A percentile compares a stretch with the other conserved stretches of the same genome.
phyloP scores from a whole-genome alignment of 2,797 vertebrate genomes.

The Gymnopithys bicolor region DNA sequence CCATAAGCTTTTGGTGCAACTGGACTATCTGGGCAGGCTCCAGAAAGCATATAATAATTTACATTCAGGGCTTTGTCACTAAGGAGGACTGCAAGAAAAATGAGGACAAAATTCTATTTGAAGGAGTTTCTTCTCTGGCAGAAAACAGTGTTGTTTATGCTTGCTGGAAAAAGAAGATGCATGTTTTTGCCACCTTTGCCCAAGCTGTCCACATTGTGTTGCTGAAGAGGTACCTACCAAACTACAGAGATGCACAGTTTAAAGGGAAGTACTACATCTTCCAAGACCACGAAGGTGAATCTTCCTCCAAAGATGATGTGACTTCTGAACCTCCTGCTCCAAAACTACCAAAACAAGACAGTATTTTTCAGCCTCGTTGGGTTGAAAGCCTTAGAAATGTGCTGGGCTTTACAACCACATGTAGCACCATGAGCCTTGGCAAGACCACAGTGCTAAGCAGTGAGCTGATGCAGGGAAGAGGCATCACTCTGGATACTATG shows the following conservation, averaged over 20 bases:
- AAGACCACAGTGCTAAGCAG: accelerated
- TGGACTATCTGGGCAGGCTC: constrained; percentile 68
- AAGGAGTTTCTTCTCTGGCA: constrained; percentile 53
- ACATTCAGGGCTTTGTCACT: constrained; percentile 30
- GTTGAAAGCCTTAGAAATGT: background rate
- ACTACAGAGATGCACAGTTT: background rate
- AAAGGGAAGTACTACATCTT: constrained; percentile 66
- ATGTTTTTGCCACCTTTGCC: constrained; percentile 64
- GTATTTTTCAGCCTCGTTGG: background rate
- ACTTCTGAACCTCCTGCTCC: background rate
- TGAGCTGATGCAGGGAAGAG: accelerated
- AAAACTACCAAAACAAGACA: background rate
- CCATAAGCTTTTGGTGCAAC: constrained; percentile 57
- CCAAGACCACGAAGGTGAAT: background rate
- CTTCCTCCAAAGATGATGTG: background rate
- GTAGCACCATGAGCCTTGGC: accelerated
- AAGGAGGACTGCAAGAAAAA: constrained; percentile 37
- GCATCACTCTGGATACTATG: accelerated
- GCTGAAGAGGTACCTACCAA: constrained; percentile 28
- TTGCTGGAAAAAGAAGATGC: constrained; percentile 52
- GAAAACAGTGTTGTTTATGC: constrained; percentile 40
- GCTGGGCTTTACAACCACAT: background rate
- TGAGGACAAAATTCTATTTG: constrained; percentile 67
- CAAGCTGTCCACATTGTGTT: constrained; percentile 39
- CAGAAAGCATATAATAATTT: constrained; percentile 62